phyloP scores from a whole-genome alignment of 30 jellyfish, hydroid and myxozoan species.

The Aurelia aurita region DNA sequence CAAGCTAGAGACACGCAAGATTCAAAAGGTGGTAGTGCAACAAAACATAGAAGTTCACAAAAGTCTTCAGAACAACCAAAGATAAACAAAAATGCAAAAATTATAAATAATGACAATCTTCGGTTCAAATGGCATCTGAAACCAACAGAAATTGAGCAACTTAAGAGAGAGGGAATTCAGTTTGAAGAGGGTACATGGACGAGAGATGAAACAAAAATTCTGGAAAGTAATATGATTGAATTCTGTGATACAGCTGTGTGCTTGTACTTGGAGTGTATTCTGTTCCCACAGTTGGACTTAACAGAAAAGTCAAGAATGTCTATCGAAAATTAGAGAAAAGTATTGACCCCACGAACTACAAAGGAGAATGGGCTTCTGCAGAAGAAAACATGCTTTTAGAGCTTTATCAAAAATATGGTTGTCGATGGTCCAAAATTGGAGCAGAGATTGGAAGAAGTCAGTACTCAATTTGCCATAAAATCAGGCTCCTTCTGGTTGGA shows the following conservation, averaged over 20 bases:
- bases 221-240: conserved; percentile 16
- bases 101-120: too few species aligned
- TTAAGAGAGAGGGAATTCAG: conserved; percentile 22
- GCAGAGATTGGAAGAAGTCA: conserved; percentile 47
- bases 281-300: conserved; percentile 32
- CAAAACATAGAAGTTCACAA: too few species aligned
- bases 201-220: conserved; percentile 20
- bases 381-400: conserved; percentile 9
- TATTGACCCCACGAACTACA: conserved; percentile 27
- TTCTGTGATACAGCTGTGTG: conserved; percentile 5
- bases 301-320: conserved; percentile 24
- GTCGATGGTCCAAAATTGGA: conserved; percentile 41
- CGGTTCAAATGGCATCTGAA: conserved; percentile 17
- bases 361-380: conserved; percentile 27
- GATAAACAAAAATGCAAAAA: too few species aligned
- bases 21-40: too few species aligned
- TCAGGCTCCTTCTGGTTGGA: too few species aligned
- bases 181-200: conserved; percentile 53
- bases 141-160: conserved; percentile 23
- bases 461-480: background rate
- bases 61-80: too few species aligned
- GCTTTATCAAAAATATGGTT: conserved; percentile 33
- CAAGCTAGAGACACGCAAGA: too few species aligned
- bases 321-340: conserved; percentile 19
- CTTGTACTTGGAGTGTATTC: conserved; percentile 10